Evolutionary conservation across 2,888 invertebrate species (phyloP), one percentile per base, ranked within the genome.

Genomic region (Nycteola revayana): DNA sequence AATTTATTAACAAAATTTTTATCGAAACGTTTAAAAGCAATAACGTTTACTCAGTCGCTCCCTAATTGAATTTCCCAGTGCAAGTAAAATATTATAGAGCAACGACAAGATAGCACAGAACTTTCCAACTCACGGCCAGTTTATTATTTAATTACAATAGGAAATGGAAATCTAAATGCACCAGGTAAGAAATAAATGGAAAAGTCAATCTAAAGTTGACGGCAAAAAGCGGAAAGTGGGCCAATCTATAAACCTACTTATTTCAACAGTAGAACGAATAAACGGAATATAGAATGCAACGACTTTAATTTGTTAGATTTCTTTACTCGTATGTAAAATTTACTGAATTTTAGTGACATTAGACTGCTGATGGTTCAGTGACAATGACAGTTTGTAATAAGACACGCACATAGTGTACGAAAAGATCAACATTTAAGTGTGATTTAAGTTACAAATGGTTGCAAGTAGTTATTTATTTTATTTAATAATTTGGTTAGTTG

Each of bases 151-250:
- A 76, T 81, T 76, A 76, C 67, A 66, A 71, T 56, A 52, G 72
- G 74, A 82, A 80, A 83, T 81, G 60, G 68, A 73, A 79, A 69
- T 66, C 61, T 77, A 75, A 81, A 75, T 72, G 73, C 59, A 62
- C 59, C 71, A 56, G 63, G 56, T 49, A 61, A 57, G 60, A 54
- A 66, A 71, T 70, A 62, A 75, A 71, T 61, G 64, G 60, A 61
- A 60, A 63, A 73, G 67, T 64, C 65, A 70, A 70, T 75, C 63
- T 58, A 50, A 39, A 43, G 32, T 42, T 35, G 50, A 42, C 41
- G 43, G 30, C 40, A 57, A 60, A 60, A 62, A 56, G 59, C 49
- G 52, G 64, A 58, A 73, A 77, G 65, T 71, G 55, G 69, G 63
- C 47, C 72, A 66, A 61, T 70, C 67, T 64, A 61, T 73, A 75